Evolutionary conservation across 1,140 invertebrate species (phyloP), one percentile per base, ranked within the genome.

Genomic region (Gryon sp.): DNA sequence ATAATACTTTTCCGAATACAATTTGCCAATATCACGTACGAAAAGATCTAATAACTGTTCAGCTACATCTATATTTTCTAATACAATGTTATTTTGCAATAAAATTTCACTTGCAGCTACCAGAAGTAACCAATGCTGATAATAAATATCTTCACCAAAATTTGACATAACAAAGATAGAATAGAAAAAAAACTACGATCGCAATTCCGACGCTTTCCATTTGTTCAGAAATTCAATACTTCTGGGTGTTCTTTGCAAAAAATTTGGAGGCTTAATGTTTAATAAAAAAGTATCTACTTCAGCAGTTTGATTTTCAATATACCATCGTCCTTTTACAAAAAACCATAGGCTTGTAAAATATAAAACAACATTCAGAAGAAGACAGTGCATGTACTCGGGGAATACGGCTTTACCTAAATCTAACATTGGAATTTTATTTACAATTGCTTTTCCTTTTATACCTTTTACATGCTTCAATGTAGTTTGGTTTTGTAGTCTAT

Each of bases 341-440:
- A 77, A 40, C 69, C 68, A 79, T 8, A 79, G 14, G 15, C 43
- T 1, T 0, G 45, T 34, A 36, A 79, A 60, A 16, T 38, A 59
- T 14, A 22, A 14, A 6, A 59, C 69, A 20, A 75, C 57, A 9
- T 76, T 76, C 22, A 80, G 24, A 6, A 65, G 11, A 11, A 55
- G 30, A 24, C 28, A 69, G 52, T 80, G 79, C 76, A 80, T 80
- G 20, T 73, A 76, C 50, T 80, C 76, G 20, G 79, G 76, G 8
- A 78, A 30, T 18, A 78, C 26, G 50, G 43, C 63, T 6, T 63
- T 75, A 6, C 43, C 55, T 9, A 77, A 11, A 34, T 79, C 68
- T 14, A 79, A 9, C 30, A 72, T 30, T 16, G 73, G 78, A 15
- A 79, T 45, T 26, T 19, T n/a, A n/a, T n/a, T n/a, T n/a, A n/a